Percentiles rank a stretch among this genome's conserved stretches.
Evolutionary conservation across 2,888 invertebrate genomes (phyloP).

Genomic region (Cylloceria caligata): DNA sequence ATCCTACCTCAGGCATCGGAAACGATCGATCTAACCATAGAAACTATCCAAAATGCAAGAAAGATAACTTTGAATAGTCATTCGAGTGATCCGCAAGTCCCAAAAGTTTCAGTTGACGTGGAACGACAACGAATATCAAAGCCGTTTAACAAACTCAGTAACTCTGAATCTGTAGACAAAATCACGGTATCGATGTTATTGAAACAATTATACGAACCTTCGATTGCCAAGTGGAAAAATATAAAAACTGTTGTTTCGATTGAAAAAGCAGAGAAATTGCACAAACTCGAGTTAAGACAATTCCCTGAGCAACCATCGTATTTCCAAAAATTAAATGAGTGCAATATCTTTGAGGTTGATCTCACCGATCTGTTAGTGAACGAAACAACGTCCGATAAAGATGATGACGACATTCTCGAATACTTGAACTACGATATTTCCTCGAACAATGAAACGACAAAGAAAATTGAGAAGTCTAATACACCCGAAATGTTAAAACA

Average conservation of each 20-base stretch:
- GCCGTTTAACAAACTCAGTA: neutral
- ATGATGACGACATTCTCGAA: conserved; percentile 66
- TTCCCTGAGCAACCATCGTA: conserved; percentile 63
- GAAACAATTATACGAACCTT: conserved; percentile 28
- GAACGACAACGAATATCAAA: neutral
- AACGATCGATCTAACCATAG: neutral
- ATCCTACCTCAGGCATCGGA: neutral
- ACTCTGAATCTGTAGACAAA: neutral
- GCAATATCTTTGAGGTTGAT: conserved; percentile 71
- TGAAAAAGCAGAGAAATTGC: conserved; percentile 33
- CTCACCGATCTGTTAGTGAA: conserved; percentile 66
- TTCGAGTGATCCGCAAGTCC: neutral
- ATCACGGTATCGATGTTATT: conserved; percentile 24
- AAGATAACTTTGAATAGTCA: neutral
- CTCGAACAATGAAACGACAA: neutral
- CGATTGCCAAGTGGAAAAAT: neutral
- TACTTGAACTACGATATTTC: conserved; percentile 67
- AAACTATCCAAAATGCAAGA: neutral
- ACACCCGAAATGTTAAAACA: neutral
- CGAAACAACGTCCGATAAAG: conserved; percentile 60
- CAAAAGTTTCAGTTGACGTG: neutral
- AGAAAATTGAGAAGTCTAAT: neutral
- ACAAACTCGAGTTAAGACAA: conserved; percentile 67
- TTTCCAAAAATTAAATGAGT: conserved; percentile 74
- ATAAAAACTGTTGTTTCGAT: neutral